phyloP scores from a whole-genome alignment of 1,140 invertebrate genomes.

The Cylas formicarius region DNA sequence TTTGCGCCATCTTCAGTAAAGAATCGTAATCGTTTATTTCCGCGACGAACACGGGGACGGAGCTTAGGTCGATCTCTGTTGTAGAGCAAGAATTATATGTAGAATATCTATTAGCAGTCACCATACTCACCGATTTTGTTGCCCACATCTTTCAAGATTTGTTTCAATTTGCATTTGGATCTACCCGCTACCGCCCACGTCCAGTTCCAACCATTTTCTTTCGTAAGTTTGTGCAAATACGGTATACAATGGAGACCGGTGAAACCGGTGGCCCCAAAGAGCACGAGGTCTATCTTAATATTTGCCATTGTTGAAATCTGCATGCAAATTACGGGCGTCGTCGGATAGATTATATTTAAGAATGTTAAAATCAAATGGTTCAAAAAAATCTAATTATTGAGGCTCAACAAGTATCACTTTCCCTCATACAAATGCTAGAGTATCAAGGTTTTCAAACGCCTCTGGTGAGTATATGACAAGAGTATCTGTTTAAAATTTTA shows the following conservation, averaged over 20 bases:
- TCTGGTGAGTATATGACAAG: too few species aligned
- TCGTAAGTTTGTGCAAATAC: conserved; percentile 28
- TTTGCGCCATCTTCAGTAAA: conserved; percentile 65
- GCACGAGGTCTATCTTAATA: conserved; percentile 66
- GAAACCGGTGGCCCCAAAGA: conserved; percentile 81
- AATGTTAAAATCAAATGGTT: too few species aligned
- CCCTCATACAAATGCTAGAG: too few species aligned
- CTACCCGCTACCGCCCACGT: conserved; percentile 70
- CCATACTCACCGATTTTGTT: conserved; percentile 46
- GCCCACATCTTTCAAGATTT: conserved; percentile 54
- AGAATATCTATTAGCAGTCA: too few species aligned
- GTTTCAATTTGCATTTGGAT: conserved; percentile 62
- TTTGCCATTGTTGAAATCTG: too few species aligned
- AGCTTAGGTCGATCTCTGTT: conserved; percentile 54
- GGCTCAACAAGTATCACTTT: too few species aligned
- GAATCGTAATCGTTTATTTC: conserved; percentile 68
- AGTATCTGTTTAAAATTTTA: too few species aligned
- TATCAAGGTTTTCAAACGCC: too few species aligned
- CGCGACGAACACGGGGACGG: conserved; percentile 65
- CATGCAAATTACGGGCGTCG: too few species aligned
- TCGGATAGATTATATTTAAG: too few species aligned
- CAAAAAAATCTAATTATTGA: too few species aligned
- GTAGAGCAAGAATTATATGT: too few species aligned
- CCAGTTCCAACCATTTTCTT: conserved; percentile 37
- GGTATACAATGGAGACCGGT: conserved; percentile 66